Evolutionary conservation across 2,113 vertebrate species (phyloP).

Genomic region (Stomatorhinus ivindoensis): DNA sequence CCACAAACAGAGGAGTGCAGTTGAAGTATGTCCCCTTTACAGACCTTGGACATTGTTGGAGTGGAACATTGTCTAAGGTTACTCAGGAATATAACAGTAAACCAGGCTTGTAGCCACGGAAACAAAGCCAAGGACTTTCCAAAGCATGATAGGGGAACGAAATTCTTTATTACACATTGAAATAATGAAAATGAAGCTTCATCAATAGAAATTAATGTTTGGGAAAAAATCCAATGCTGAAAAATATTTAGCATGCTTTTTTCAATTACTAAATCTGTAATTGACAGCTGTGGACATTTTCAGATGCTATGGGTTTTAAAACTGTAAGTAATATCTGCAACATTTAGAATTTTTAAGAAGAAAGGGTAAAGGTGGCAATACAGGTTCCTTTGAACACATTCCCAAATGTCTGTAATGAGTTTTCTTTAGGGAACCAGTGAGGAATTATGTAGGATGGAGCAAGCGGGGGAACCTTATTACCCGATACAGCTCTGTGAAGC

Average conservation of each 20-base stretch:
- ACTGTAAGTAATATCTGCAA: background rate
- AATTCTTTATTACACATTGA: background rate
- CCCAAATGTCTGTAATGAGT: background rate
- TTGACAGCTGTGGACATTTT: background rate
- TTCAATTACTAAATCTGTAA: background rate
- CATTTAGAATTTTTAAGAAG: background rate
- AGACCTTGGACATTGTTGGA: background rate
- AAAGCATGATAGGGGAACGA: background rate
- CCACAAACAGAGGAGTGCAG: background rate
- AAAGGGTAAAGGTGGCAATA: background rate
- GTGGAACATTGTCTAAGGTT: background rate
- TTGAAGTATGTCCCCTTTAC: background rate
- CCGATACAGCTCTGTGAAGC: background rate
- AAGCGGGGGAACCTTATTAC: background rate
- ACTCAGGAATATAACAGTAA: background rate
- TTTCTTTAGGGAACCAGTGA: background rate
- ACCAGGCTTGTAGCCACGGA: background rate
- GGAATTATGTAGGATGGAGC: background rate
- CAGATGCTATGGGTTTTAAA: background rate
- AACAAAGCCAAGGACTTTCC: background rate
- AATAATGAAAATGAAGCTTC: background rate
- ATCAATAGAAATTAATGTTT: background rate
- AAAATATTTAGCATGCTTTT: background rate
- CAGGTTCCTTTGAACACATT: background rate
- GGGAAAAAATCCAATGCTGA: background rate